These are phyloP conservation scores for Hybos culiciformis DNA, from an alignment of 2,888 invertebrate species.

Conservation along the genomic window DNA sequence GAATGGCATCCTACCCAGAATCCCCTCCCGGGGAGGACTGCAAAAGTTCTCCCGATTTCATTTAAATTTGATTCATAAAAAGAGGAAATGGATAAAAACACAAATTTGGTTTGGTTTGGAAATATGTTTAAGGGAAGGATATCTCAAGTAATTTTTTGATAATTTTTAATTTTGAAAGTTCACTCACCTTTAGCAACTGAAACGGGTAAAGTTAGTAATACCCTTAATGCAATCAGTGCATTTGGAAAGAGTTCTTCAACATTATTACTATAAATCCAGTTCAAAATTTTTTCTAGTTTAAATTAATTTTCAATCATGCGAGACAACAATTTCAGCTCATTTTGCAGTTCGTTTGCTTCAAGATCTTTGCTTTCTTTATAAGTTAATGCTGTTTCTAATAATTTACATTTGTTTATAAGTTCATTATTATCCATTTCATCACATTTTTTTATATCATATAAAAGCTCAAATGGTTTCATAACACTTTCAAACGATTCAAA, in stretches of 20 bases:
- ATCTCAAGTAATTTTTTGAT: too few species aligned
- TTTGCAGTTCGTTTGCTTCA: neutral
- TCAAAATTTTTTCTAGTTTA: neutral
- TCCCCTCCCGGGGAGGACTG: too few species aligned
- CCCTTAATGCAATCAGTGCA: slow-evolving; percentile 1
- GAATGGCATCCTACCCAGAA: too few species aligned
- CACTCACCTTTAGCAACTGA: neutral
- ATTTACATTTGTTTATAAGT: neutral
- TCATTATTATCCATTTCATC: neutral
- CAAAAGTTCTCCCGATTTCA: too few species aligned
- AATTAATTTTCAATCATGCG: neutral
- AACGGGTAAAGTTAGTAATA: slow-evolving; percentile 1
- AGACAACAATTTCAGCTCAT: slow-evolving; percentile 3
- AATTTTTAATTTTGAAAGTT: neutral
- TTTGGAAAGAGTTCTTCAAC: neutral
- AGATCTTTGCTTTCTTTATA: slow-evolving; percentile 2
- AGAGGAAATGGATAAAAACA: too few species aligned
- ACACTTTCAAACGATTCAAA: neutral
- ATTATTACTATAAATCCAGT: neutral
- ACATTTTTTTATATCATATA: neutral
- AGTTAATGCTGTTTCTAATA: neutral
- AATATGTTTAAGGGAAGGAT: too few species aligned
- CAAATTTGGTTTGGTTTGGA: too few species aligned
- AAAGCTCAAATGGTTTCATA: neutral
- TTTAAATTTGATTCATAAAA: too few species aligned